Base-by-base conservation (phyloP, 2,113 vertebrate genomes). In the Limnothrissa miodon region DNA sequence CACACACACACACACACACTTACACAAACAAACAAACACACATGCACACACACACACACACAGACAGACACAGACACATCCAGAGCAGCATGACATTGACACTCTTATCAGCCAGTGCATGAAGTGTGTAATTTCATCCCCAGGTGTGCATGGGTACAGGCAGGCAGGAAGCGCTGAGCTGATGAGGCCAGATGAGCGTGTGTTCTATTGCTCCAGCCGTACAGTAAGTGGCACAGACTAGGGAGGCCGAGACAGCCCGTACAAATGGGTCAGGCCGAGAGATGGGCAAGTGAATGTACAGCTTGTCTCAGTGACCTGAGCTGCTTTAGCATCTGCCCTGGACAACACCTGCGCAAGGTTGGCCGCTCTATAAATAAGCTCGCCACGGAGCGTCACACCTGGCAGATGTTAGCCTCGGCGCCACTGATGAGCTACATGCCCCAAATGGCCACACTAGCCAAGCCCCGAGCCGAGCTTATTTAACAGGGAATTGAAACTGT, bases 221-320 rank as follows among this genome's bases (percentile, higher is more conserved):
- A n/a, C 70, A 44, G 74, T 89, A 90, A 90, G 85, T 89, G 88
- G 88, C 83, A 88, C 90, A 92, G 85, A 81, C 25, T 48, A 48
- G 46, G 17, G 46, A 48, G 46, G 80, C 7, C 83, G 85, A 89
- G 46, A 80, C 23, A 33, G 79, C 11, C 29, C 13, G 11, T 33
- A 83, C 84, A 93, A 93, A 85, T 93, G 83, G 92, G 90, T 87
- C 90, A 87, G 13, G 80, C 74, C 25, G 33, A 85, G 83, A 83
- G 89, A 36, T 0, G 87, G 91, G 90, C 25, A 33, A 74, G 15
- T 74, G 66, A 92, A 92, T 91, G 90, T 44, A 90, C 83, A 83
- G 48, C n/a, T 48, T 45, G 85, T 84, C 82, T 85, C 87, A 87
- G 84, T 90, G 90, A 92, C 89, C 53, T 46, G 53, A 48, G 70